Evolutionary conservation across 92 coral and sea anemone genomes (phyloP).

Genomic region (Siderastrea radians): DNA sequence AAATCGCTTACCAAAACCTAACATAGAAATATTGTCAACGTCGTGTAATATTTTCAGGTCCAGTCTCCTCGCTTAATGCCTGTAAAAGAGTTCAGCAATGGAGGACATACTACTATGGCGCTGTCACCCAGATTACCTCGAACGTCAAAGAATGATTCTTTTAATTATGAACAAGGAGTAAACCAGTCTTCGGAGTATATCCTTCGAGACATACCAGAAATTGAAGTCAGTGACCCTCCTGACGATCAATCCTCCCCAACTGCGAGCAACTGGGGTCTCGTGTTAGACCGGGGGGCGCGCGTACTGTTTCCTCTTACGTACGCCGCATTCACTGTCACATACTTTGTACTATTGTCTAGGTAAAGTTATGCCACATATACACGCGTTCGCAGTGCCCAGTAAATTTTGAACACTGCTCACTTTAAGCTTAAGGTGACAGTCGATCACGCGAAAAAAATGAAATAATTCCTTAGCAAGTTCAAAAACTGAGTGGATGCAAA

Average conservation of each 20-base stretch:
- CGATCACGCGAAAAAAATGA: too few species aligned
- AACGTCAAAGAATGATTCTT: background rate
- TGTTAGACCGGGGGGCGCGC: slow-evolving; percentile 26
- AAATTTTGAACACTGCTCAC: too few species aligned
- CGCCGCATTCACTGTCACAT: background rate
- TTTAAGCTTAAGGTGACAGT: too few species aligned
- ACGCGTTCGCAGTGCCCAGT: too few species aligned
- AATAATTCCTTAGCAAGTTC: too few species aligned
- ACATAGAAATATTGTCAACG: background rate
- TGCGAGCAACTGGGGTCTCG: background rate
- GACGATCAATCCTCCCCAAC: background rate
- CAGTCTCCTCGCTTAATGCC: background rate
- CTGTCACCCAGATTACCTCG: background rate
- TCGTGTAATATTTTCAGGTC: background rate
- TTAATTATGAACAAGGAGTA: background rate
- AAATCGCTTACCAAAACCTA: too few species aligned
- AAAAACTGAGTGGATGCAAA: too few species aligned
- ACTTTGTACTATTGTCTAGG: background rate
- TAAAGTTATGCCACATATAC: background rate
- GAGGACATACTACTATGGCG: background rate
- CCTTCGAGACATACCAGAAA: background rate
- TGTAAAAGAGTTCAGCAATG: background rate
- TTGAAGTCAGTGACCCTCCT: background rate
- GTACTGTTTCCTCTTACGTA: slow-evolving; percentile 5
- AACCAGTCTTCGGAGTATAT: background rate